These are phyloP conservation scores for Bos indicus DNA, from an alignment of 2,113 vertebrate species.

Conservation along the genomic window DNA sequence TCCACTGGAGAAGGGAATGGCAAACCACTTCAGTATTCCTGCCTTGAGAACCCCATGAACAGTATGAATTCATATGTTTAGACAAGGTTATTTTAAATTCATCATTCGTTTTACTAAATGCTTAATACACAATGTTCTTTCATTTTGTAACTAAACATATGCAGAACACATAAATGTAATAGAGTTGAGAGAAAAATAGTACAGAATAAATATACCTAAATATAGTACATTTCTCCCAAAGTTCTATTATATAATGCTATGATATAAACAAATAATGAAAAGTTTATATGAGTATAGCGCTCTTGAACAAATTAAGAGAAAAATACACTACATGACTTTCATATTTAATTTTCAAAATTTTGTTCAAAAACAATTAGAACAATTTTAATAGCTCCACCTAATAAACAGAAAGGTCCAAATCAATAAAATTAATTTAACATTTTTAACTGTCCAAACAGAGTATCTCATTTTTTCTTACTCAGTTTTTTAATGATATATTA, in stretches of 20 bases:
- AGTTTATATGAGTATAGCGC: neutral
- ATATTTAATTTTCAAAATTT: neutral
- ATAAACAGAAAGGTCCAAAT: neutral
- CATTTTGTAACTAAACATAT: neutral
- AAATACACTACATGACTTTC: neutral
- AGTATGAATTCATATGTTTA: neutral
- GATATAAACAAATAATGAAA: neutral
- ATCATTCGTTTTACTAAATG: neutral
- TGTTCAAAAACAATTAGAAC: neutral
- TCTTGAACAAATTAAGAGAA: neutral
- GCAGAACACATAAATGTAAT: neutral
- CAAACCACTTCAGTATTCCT: neutral
- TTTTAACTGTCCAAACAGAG: neutral
- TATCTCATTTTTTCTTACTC: neutral
- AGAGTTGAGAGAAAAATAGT: neutral
- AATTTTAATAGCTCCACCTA: neutral
- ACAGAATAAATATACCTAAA: neutral
- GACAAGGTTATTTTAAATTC: neutral
- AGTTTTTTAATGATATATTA: neutral
- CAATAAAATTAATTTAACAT: neutral
- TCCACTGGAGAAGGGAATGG: neutral
- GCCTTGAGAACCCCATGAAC: neutral
- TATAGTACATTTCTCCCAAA: neutral
- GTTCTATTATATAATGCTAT: neutral
- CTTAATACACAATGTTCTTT: neutral